These are phyloP conservation scores for Vesta saturnalis DNA, from an alignment of 2,888 invertebrate species.

Conservation along the genomic window DNA sequence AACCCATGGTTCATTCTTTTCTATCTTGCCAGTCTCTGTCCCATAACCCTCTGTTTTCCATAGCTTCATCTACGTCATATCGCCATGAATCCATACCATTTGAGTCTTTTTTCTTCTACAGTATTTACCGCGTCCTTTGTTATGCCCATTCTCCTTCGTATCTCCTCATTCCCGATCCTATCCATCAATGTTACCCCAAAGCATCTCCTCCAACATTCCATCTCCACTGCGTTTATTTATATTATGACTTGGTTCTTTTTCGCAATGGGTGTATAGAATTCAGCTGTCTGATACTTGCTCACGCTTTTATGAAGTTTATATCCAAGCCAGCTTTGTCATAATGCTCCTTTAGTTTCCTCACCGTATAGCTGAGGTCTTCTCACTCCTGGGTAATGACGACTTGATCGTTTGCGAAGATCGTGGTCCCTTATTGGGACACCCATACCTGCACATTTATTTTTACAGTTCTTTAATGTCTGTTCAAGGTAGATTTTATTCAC, in stretches of 20 bases:
- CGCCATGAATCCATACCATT: not conserved
- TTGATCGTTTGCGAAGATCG: slow-evolving; percentile 17
- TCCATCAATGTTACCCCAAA: not conserved
- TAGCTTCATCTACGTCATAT: not conserved
- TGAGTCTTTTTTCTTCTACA: not conserved
- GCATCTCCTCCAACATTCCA: not conserved
- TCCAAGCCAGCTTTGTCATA: slow-evolving; percentile 14
- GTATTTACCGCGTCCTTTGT: not conserved
- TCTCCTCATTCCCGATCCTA: not conserved
- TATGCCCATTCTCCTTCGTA: not conserved
- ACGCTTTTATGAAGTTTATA: slow-evolving; percentile 19
- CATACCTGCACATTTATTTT: slow-evolving; percentile 14
- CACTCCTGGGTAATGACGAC: slow-evolving; percentile 17
- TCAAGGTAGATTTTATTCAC: slow-evolving; percentile 21
- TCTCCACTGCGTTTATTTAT: not conserved
- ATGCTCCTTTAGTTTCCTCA: slow-evolving; percentile 22
- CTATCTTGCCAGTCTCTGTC: not conserved
- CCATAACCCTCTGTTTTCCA: not conserved
- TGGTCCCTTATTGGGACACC: not conserved
- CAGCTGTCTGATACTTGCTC: too few relatives aligned
- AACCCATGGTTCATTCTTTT: not conserved
- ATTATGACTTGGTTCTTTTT: too few relatives aligned
- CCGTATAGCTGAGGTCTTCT: slow-evolving; percentile 18
- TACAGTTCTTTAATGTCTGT: slow-evolving; percentile 5
- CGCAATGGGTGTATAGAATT: not conserved